Evolutionary conservation across 2,797 vertebrate species (phyloP).

Genomic region (Perodicticus potto): DNA sequence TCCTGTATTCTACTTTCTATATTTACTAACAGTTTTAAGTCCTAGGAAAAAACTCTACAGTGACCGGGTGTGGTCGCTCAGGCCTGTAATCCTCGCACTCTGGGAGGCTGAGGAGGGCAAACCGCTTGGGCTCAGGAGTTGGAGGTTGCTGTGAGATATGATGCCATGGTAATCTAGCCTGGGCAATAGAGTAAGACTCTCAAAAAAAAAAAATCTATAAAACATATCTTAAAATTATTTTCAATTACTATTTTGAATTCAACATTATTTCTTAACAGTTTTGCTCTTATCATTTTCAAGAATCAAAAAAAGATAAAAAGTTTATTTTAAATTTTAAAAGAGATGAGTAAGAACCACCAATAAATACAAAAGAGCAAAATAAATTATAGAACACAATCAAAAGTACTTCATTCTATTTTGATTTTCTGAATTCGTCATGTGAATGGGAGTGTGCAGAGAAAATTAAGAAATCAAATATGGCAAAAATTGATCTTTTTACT

Average conservation of each 20-base stretch:
- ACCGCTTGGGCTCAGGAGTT: too few species aligned
- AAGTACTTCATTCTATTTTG: not conserved
- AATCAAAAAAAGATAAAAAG: not conserved
- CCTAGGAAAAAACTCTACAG: not conserved
- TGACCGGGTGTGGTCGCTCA: too few species aligned
- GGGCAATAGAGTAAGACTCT: too few species aligned
- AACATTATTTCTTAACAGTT: constrained; percentile 1
- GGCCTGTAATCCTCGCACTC: too few species aligned
- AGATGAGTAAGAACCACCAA: not conserved
- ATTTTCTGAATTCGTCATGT: constrained; percentile 19
- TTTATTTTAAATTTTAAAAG: constrained; percentile 26
- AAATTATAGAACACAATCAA: not conserved
- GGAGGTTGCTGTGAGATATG: too few species aligned
- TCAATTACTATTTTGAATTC: constrained; percentile 16
- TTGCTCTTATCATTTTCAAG: not conserved
- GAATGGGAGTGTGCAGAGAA: not conserved
- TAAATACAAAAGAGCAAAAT: not conserved
- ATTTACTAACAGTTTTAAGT: constrained; percentile 30
- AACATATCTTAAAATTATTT: constrained; percentile 6
- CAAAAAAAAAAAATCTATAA: not conserved
- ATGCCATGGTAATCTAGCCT: too few species aligned
- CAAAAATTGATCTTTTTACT: constrained; percentile 14
- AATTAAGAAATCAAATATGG: constrained; percentile 9
- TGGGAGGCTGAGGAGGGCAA: too few species aligned
- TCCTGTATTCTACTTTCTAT: not conserved